Conservation (phyloP, 2,113 vertebrate species). For the Leptocoma aspasia region DNA sequence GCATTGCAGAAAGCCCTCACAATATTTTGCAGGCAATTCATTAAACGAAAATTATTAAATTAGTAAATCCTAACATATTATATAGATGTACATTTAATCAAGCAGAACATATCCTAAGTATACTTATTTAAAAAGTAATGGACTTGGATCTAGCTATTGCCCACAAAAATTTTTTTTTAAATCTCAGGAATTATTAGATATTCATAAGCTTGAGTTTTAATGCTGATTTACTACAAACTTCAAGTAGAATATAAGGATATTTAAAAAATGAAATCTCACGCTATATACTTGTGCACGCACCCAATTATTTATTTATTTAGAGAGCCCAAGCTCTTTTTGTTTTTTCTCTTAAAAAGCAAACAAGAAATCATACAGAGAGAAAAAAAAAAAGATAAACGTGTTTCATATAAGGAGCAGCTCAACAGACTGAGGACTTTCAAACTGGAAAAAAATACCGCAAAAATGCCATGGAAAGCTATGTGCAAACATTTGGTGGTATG, state of each 20-base stretch:
- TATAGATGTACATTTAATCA: background rate
- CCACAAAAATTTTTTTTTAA: too few species aligned
- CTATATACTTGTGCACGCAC: background rate
- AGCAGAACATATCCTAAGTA: background rate
- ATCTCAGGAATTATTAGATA: background rate
- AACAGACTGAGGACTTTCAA: background rate
- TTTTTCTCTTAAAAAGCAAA: background rate
- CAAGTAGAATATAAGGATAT: background rate
- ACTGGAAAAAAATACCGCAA: background rate
- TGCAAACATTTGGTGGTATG: background rate
- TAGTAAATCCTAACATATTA: background rate
- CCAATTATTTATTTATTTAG: background rate
- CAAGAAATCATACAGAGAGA: background rate
- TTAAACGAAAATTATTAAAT: background rate
- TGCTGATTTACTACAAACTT: background rate
- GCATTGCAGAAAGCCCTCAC: background rate
- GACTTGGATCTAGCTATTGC: background rate
- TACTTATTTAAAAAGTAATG: background rate
- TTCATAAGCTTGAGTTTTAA: background rate
- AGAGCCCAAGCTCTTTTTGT: background rate
- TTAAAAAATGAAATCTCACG: background rate
- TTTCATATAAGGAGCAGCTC: background rate
- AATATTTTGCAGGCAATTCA: background rate
- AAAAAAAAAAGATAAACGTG: rapidly evolving
- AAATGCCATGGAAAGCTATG: background rate